phyloP scores from a whole-genome alignment of 2,113 vertebrate species.

The Corvus moneduloides region DNA sequence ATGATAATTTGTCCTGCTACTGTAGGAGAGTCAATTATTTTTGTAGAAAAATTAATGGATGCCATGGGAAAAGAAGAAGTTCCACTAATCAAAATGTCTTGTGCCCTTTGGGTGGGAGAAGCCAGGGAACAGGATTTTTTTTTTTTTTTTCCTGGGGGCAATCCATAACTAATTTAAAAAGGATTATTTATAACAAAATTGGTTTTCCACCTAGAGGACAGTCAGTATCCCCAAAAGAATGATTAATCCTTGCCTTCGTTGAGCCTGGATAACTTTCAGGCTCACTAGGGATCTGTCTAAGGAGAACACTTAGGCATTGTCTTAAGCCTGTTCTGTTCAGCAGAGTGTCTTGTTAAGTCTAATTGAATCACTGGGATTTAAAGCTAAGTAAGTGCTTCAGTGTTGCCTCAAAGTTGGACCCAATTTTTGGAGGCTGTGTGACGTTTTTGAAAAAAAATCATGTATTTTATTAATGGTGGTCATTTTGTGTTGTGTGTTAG shows the following conservation, averaged over 20 bases:
- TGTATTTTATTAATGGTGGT: neutral
- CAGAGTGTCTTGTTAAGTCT: conserved; percentile 5
- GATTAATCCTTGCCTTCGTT: conserved; percentile 22
- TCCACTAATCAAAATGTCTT: neutral
- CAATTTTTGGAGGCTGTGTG: neutral
- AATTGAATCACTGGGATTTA: conserved; percentile 53
- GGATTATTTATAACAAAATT: conserved; percentile 20
- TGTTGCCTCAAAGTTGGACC: neutral
- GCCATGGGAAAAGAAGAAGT: neutral
- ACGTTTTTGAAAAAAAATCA: neutral
- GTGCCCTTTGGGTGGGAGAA: neutral
- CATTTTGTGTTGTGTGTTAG: neutral
- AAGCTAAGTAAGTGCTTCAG: neutral
- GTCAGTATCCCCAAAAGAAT: conserved; percentile 17
- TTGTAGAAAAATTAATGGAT: neutral
- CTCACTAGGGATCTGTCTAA: conserved; percentile 21
- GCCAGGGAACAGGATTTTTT: neutral
- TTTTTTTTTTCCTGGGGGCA: neutral
- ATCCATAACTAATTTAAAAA: conserved; percentile 38
- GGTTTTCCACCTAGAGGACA: conserved; percentile 7
- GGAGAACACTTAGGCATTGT: conserved; percentile 8
- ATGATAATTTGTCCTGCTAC: neutral
- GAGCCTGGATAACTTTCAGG: conserved; percentile 35
- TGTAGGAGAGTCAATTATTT: neutral
- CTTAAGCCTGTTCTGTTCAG: conserved; percentile 33